Evolutionary conservation across 2,113 vertebrate species (phyloP), one percentile per base, ranked within the genome.

Genomic region (Grallaria varia): DNA sequence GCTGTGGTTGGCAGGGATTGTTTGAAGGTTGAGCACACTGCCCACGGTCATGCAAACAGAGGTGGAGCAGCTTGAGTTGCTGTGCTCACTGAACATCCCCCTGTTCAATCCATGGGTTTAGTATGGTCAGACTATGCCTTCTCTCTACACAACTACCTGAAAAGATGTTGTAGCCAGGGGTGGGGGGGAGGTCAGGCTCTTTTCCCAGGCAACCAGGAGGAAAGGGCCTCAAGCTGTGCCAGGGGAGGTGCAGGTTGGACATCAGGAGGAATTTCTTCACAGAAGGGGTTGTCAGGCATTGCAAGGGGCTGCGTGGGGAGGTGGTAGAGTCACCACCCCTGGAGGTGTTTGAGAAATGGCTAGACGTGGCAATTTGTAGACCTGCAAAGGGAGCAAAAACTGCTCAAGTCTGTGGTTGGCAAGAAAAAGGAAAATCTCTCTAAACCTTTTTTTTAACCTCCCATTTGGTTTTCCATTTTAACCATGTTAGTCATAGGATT

Each of bases 401-500:
- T 67, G 21, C 12, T 9, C 2, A 10, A 77, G 45, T 39, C 7
- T 55, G 44, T 75, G n/a, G 30, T 22, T 87, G 69, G 39, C 69
- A 71, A 67, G 19, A 13, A 35, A 11, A 64, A 69, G 33, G 47
- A 62, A 67, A 42, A 50, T 64, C 31, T 66, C 21, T 8, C 0
- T 22, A 4, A 73, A 66, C 28, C 12, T 28, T 52, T 4, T 12
- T 19, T 13, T 53, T 85, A 69, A 12, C 5, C 18, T 69, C 18
- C 16, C 9, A 0, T 25, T 52, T 49, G 37, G 3, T 72, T 91
- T 84, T 84, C 23, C 30, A 3, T 74, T 37, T 47, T 71, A 58
- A 12, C 55, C 4, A 0, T 4, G 1, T 19, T 17, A 60, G 6
- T 7, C 3, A 0, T 13, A 44, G 59, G 40, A 5, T 86, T 81